Conservation (phyloP, 2,888 invertebrate genomes). For the Ferdinandea cuprea region DNA sequence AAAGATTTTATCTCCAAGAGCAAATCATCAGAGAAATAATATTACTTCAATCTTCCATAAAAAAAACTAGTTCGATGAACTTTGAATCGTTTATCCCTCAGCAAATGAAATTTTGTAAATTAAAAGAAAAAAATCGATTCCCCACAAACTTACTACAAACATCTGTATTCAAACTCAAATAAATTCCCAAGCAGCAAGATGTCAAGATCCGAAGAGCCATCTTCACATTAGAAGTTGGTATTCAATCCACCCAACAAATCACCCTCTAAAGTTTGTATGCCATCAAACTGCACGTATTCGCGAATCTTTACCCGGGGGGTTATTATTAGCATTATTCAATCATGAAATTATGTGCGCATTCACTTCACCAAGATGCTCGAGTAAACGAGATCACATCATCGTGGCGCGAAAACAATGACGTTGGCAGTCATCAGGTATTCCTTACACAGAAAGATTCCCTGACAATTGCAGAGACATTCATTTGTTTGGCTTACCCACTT, state of each 20-base stretch:
- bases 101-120: no score
- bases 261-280: constrained; percentile 2
- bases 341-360: constrained; percentile 63
- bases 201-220: no score
- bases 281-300: not conserved
- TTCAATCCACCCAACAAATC: not conserved
- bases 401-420: constrained; percentile 13
- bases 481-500: constrained; percentile 31
- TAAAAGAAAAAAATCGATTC: no score
- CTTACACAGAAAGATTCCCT: constrained; percentile 27
- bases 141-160: no score
- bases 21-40: no score
- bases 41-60: no score
- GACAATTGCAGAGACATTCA: constrained; percentile 46
- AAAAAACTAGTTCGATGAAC: no score
- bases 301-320: not conserved
- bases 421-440: constrained; percentile 19
- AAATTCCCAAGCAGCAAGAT: no score
- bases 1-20: no score
- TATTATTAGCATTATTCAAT: constrained; percentile 63
- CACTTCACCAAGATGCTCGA: constrained; percentile 50
- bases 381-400: constrained; percentile 47
- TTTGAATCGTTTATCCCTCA: no score
- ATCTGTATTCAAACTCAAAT: no score
- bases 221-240: not conserved